A percentile compares a stretch with the other conserved stretches of the same genome.
phyloP scores from a whole-genome alignment of 2,888 invertebrate species.

The Sicus ferrugineus region DNA sequence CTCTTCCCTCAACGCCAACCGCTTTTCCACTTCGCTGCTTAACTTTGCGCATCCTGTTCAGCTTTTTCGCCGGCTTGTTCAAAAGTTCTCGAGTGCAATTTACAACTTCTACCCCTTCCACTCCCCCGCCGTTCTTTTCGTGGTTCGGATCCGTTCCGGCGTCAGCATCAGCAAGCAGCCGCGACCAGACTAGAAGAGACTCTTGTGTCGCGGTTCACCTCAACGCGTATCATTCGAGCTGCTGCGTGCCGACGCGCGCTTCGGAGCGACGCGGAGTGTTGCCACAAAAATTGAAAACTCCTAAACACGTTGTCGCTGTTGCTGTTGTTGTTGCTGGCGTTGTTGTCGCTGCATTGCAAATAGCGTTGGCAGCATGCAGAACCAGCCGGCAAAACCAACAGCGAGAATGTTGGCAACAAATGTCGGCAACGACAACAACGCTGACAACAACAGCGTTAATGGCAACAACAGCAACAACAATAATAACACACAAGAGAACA shows the following conservation, averaged over 20 bases:
- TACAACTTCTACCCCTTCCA: conserved; percentile 18
- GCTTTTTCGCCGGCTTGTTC: not conserved
- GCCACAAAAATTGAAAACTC: conserved; percentile 23
- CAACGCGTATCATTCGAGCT: not conserved
- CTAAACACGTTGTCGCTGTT: not conserved
- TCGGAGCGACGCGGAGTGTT: conserved; percentile 5
- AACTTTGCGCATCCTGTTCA: conserved; percentile 17
- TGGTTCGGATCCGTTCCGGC: not conserved
- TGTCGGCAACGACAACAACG: not conserved
- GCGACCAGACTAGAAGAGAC: not conserved
- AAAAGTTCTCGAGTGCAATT: conserved; percentile 22
- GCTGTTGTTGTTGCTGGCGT: not conserved
- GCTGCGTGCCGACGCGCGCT: not conserved
- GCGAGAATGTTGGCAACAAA: not conserved
- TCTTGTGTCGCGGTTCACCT: conserved; percentile 4
- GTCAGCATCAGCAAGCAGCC: not conserved
- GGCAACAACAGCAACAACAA: too few relatives aligned
- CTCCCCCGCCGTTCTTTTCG: not conserved
- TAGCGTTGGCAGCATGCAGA: too few relatives aligned
- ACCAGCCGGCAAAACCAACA: not conserved
- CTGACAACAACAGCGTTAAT: not conserved
- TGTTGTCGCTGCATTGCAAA: not conserved
- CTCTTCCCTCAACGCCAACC: not conserved
- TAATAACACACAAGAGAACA: too few relatives aligned
- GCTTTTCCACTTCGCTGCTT: conserved; percentile 1